These are phyloP conservation scores for Aphaenogaster ashmeadi DNA, from an alignment of 1,140 invertebrate genomes.

Conservation along the genomic window DNA sequence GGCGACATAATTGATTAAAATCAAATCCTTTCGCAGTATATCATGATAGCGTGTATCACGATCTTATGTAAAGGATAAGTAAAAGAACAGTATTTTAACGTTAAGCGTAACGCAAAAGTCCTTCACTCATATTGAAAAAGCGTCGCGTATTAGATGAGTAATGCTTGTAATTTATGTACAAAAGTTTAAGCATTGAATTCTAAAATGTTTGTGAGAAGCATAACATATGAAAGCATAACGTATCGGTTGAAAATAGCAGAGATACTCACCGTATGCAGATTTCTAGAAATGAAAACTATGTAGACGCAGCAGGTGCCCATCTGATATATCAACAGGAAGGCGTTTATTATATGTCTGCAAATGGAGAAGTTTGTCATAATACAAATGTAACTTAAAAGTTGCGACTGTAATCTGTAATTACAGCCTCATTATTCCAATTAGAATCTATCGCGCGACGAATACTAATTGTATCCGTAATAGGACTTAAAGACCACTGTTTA, in stretches of 20 bases:
- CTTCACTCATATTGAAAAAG: not conserved
- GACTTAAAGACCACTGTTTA: not conserved
- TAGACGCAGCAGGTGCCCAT: constrained; percentile 96
- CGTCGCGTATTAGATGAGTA: not conserved
- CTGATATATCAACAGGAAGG: constrained; percentile 94
- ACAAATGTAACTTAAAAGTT: not conserved
- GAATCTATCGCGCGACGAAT: not conserved
- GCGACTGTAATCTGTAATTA: not conserved
- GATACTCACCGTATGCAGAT: constrained; percentile 89
- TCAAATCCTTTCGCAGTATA: not conserved
- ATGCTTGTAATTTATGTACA: not conserved
- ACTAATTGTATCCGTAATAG: not conserved
- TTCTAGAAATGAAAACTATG: constrained; percentile 94
- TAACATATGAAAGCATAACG: not conserved
- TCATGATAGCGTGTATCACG: not conserved
- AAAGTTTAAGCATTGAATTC: not conserved
- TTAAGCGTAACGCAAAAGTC: not conserved
- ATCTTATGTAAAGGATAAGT: not conserved
- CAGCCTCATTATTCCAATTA: not conserved
- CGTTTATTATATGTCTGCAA: constrained; percentile 89
- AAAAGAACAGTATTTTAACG: not conserved
- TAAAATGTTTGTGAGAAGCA: not conserved
- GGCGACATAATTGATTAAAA: not conserved
- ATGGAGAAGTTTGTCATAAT: constrained; percentile 37
- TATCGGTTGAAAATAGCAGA: constrained; percentile 23